These are phyloP conservation scores for Venusia cambrica DNA, from an alignment of 2,888 invertebrate species.

Conservation along the genomic window DNA sequence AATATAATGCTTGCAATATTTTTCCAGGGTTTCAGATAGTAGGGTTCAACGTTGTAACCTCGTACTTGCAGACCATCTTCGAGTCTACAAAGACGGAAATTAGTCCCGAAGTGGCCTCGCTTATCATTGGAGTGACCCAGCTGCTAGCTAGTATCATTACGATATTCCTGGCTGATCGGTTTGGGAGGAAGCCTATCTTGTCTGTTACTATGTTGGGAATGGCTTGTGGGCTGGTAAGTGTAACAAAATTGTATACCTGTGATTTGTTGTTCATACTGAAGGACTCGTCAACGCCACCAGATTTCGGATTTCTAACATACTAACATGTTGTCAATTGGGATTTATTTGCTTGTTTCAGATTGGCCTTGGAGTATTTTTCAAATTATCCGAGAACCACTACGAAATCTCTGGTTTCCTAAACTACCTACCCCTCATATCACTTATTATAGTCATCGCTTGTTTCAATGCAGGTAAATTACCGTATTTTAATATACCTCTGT, in stretches of 20 bases:
- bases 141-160: constrained; percentile 19
- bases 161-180: constrained; percentile 18
- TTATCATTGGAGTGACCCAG: constrained; percentile 21
- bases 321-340: no score
- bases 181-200: constrained; percentile 26
- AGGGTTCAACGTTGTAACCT: constrained; percentile 16
- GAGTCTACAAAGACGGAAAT: constrained; percentile 20
- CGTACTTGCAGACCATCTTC: constrained; percentile 25
- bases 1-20: no score
- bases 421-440: constrained; percentile 31
- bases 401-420: constrained; percentile 28
- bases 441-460: constrained; percentile 26
- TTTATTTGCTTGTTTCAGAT: no score
- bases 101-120: constrained; percentile 21
- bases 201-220: constrained; percentile 14
- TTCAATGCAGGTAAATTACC: constrained; percentile 32
- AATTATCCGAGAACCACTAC: constrained; percentile 17
- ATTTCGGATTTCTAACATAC: no score
- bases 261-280: no score
- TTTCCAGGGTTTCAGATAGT: constrained; percentile 18
- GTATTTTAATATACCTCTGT: no score
- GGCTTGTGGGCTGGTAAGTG: constrained; percentile 25
- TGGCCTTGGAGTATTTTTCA: constrained; percentile 33
- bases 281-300: no score
- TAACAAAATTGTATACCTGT: no score